Percentiles rank a stretch among this genome's conserved stretches.
phyloP scores from a whole-genome alignment of 2,888 invertebrate species.

The Drosophila diplacantha region DNA sequence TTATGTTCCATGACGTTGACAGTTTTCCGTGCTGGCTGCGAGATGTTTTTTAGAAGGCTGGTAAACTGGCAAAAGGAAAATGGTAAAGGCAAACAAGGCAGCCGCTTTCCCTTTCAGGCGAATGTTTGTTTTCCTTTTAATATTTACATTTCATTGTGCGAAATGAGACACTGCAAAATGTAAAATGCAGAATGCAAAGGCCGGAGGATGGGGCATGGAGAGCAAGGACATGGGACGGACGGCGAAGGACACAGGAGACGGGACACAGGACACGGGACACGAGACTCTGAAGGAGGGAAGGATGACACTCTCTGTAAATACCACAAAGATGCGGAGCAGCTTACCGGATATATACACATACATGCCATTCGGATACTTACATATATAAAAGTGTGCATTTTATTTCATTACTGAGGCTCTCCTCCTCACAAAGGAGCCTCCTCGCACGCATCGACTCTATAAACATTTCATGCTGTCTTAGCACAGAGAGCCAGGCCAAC shows the following conservation, averaged over 20 bases:
- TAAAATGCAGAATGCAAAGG: constrained; percentile 41
- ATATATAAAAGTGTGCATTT: constrained; percentile 36
- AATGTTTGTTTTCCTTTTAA: constrained; percentile 46
- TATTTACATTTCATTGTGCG: constrained; percentile 62
- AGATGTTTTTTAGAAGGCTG: constrained; percentile 21
- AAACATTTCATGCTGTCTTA: constrained; percentile 42
- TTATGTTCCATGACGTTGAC: constrained; percentile 37
- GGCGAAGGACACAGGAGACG: not conserved
- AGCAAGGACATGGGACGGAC: constrained; percentile 6
- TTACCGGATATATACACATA: constrained; percentile 9
- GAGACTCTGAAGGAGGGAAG: not conserved
- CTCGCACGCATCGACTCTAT: constrained; percentile 46
- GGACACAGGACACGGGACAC: not conserved
- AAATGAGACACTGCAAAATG: constrained; percentile 44
- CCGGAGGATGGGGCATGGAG: constrained; percentile 1
- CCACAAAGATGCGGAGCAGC: constrained; percentile 43
- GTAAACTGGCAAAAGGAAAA: constrained; percentile 27
- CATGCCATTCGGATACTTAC: constrained; percentile 24
- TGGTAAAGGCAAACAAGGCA: constrained; percentile 33
- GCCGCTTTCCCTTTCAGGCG: constrained; percentile 42
- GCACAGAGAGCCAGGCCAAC: constrained; percentile 30
- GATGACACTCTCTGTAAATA: constrained; percentile 47
- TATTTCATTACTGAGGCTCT: constrained; percentile 51
- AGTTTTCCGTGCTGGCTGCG: constrained; percentile 13
- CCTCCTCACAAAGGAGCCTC: constrained; percentile 28